Evolutionary conservation across 2,888 invertebrate genomes (phyloP).

Genomic region (Acleris literana): DNA sequence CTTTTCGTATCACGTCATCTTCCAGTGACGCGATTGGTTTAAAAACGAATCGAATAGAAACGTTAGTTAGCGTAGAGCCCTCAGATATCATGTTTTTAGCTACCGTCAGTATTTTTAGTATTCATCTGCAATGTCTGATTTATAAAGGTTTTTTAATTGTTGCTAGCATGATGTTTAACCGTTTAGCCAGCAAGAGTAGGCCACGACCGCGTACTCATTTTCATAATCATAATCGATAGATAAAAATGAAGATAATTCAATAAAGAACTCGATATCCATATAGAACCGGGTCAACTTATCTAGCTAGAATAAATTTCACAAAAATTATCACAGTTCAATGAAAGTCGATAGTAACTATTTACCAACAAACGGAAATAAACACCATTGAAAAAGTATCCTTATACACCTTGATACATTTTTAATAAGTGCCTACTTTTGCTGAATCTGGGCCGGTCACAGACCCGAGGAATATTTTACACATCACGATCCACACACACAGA

Average conservation of each 20-base stretch:
- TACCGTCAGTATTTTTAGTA: too few species aligned
- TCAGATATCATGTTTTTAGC: too few species aligned
- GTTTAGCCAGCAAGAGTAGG: neutral
- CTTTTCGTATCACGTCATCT: too few species aligned
- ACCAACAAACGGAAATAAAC: neutral
- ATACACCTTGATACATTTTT: neutral
- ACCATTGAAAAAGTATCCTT: neutral
- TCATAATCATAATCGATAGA: constrained; percentile 1
- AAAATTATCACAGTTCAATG: neutral
- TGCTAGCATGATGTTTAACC: neutral
- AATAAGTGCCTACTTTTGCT: constrained; percentile 1
- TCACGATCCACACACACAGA: too few species aligned
- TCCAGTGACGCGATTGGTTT: too few species aligned
- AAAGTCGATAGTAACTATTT: neutral
- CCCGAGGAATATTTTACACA: constrained; percentile 2
- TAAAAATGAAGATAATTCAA: neutral
- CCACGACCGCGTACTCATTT: neutral
- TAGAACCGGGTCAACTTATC: constrained; percentile 2
- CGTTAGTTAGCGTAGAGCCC: too few species aligned
- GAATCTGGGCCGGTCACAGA: constrained; percentile 2
- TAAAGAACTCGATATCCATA: neutral
- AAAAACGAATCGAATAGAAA: too few species aligned
- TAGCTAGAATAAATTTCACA: neutral
- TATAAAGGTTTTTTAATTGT: neutral
- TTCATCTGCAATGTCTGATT: too few species aligned